A percentile compares a stretch with the other conserved stretches of the same genome.
Evolutionary conservation across 2,797 vertebrate species (phyloP).

Genomic region (Streptopelia turtur): DNA sequence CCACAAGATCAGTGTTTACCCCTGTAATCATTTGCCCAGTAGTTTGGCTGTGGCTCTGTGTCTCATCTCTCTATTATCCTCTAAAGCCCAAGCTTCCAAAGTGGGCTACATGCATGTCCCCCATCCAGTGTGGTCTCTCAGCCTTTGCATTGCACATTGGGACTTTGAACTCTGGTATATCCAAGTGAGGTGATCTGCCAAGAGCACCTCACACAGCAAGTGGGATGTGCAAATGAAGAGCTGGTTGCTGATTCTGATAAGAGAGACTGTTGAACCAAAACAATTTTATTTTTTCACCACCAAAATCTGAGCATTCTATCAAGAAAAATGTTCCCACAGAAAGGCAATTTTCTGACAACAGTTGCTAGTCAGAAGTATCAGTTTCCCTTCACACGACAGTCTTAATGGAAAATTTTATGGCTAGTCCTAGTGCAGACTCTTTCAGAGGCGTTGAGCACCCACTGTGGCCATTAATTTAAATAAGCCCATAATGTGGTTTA

Average conservation of each 20-base stretch:
- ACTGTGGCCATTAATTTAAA: constrained; percentile 71
- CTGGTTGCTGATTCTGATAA: neutral
- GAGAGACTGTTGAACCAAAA: neutral
- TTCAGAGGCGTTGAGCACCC: constrained; percentile 70
- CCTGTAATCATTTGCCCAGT: neutral
- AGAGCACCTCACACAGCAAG: accelerated
- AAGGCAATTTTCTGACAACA: neutral
- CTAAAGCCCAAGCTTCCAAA: neutral
- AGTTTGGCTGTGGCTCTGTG: neutral
- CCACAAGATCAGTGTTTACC: neutral
- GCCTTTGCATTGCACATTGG: accelerated
- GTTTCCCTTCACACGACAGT: neutral
- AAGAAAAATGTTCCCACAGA: neutral
- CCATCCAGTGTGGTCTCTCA: accelerated
- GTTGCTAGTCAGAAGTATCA: neutral
- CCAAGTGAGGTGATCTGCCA: neutral
- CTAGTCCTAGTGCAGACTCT: constrained; percentile 8
- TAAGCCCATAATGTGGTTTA: constrained; percentile 68
- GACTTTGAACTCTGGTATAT: accelerated
- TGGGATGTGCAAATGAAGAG: neutral
- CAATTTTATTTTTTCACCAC: neutral
- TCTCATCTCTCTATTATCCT: neutral
- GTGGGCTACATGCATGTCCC: accelerated
- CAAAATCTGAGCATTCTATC: neutral
- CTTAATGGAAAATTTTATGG: constrained; percentile 50